Base-by-base conservation (phyloP, 2,113 vertebrate species). In the Nycticebus coucang region DNA sequence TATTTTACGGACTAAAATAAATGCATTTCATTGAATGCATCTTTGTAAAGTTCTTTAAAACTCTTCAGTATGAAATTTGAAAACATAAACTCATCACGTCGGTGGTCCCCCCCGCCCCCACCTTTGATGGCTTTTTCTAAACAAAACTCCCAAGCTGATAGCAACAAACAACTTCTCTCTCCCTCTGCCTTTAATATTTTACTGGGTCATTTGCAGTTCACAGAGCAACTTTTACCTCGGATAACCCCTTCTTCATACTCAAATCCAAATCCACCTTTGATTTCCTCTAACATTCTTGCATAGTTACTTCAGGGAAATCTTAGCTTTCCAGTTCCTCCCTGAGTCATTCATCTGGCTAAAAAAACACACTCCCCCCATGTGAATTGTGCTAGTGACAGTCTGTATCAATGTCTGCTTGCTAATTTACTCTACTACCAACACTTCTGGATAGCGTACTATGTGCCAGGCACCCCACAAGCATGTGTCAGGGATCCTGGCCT, bases 131-230 rank as follows among this genome's bases (percentile, higher is more conserved):
- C 33, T n/a, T 88, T 87, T 53, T 57, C 69, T 59, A 72, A 93
- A 85, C 30, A 64, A 62, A 85, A 80, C 35, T 57, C n/a, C 78
- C 22, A 55, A 41, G 28, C 78, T 95, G 55, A 78, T 64, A 59
- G 28, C 17, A 87, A 19, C 53, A 59, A 88, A 55, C 15, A n/a
- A 66, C 72, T 45, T 35, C 11, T 24, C 28, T 26, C 28, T 30
- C 35, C 6, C 33, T 6, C 18, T 2, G 21, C 17, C 28, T 82
- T 82, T 84, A 50, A 2, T 33, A 18, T 95, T 66, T 88, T 35
- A 18, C 45, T 55, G 85, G 77, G 71, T 90, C 91, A 95, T 66
- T 93, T 17, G 33, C 59, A 84, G 87, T 95, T 96, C 69, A 72
- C 6, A 69, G 59, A 75, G 59, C 74, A 78, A 86, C 82, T 95